Conservation (phyloP, 2,797 vertebrate species). For the Poecile montanus region DNA sequence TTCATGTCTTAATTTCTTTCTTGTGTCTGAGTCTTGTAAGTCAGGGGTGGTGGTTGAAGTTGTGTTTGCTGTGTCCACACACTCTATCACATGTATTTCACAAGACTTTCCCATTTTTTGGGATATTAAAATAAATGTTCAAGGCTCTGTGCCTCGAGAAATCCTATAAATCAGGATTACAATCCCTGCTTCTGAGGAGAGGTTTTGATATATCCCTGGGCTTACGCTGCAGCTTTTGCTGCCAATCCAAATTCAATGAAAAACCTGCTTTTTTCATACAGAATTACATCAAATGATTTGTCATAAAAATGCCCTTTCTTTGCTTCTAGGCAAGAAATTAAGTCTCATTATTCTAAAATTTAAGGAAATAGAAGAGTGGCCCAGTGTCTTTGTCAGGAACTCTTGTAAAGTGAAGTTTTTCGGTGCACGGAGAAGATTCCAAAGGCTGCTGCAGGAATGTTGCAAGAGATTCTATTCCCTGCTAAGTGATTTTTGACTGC, state of each 20-base stretch:
- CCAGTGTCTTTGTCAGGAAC: not conserved
- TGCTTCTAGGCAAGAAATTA: not conserved
- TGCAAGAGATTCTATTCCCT: not conserved
- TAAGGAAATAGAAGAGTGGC: not conserved
- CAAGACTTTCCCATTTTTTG: not conserved
- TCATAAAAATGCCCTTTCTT: not conserved
- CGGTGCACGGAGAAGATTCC: not conserved
- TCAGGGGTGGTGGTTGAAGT: not conserved
- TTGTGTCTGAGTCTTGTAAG: not conserved
- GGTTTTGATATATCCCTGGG: not conserved
- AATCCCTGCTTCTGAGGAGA: not conserved
- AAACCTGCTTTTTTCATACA: not conserved
- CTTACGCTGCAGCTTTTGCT: not conserved
- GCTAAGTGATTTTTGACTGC: not conserved
- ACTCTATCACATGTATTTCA: not conserved
- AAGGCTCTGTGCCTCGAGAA: not conserved
- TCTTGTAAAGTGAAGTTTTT: not conserved
- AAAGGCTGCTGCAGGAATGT: not conserved
- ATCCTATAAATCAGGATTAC: not conserved
- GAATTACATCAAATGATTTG: not conserved
- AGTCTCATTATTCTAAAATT: not conserved
- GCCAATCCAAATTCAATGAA: not conserved
- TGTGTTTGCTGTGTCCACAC: not conserved
- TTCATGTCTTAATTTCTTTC: not conserved
- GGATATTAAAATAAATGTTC: not conserved